phyloP scores from a whole-genome alignment of 2,888 invertebrate genomes.

The Andrena dorsata region DNA sequence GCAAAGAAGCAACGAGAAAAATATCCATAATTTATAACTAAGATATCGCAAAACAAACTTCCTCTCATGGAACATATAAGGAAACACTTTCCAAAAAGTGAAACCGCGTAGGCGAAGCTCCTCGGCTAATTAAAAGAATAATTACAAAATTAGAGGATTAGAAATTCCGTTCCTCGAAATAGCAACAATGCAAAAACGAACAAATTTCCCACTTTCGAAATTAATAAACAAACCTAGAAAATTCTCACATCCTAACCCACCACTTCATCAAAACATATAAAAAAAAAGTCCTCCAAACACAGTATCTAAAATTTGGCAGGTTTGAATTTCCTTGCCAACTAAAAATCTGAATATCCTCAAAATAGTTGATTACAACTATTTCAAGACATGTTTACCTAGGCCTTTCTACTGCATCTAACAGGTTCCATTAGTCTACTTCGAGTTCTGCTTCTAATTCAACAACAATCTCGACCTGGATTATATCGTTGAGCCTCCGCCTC shows the following conservation, averaged over 20 bases:
- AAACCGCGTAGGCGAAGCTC: not conserved
- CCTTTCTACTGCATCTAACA: no score
- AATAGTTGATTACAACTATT: no score
- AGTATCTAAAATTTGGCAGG: no score
- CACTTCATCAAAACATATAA: no score
- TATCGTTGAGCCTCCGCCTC: constrained; percentile 8
- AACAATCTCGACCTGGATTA: not conserved
- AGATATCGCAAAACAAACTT: not conserved
- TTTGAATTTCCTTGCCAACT: no score
- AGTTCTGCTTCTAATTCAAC: no score
- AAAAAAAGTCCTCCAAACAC: no score
- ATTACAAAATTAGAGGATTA: not conserved
- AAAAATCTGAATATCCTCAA: not conserved
- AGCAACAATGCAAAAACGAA: not conserved
- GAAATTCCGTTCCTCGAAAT: not conserved
- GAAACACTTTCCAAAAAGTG: constrained; percentile 1
- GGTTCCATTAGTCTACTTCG: no score
- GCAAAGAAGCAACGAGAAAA: not conserved
- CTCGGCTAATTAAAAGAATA: not conserved
- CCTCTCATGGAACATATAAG: not conserved
- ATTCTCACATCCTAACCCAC: no score
- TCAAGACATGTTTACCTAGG: no score
- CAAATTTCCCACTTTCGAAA: not conserved
- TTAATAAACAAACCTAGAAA: not conserved
- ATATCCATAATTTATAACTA: not conserved